Base-by-base conservation (phyloP, 2,888 invertebrate species). In the Dione juno region DNA sequence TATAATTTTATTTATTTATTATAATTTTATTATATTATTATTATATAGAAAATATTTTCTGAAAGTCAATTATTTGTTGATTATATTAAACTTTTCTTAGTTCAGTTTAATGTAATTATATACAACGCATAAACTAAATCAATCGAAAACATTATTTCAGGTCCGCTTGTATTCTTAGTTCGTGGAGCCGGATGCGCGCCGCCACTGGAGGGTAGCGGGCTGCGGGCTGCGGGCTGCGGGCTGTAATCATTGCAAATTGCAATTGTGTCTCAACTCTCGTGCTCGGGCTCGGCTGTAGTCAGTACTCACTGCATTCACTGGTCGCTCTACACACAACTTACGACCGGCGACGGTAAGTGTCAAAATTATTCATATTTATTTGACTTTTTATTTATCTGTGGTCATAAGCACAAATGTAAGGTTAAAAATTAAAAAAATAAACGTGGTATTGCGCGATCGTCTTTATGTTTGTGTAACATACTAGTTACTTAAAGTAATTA, bases 381-480 rank as follows among this genome's bases (percentile, higher is more conserved):
- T 45, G 16, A 16, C 1, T 16, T 13, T 53, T 53, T 57, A 57
- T 0, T n/a, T 16, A 37, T 57, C 54, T 57, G 54, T 54, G 57
- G 16, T 40, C 11, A 5, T 40, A 10, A 6, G 3, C 37, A 10
- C 54, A 16, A 57, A 7, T 57, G n/a, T 9, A 59, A 59, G 61
- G 45, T 61, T 61, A 61, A 43, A 45, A 1, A 19, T 14, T n/a
- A 11, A 45, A 61, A 37, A 57, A 37, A 37, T 14, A 19, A 53
- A 59, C 61, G 61, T 61, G 61, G 43, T 45, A 45, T 61, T 61
- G 43, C 61, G 21, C 45, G 45, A 45, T 14, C 1, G 35, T 57
- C 37, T 16, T n/a, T 37, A 54, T 13, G 1, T 16, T 16, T 52
- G 48, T 48, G 10, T n/a, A 21, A 19, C 16, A 50, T 14, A 37